Conservation (phyloP, 2,888 invertebrate genomes). For the Drosophila quinaria region DNA sequence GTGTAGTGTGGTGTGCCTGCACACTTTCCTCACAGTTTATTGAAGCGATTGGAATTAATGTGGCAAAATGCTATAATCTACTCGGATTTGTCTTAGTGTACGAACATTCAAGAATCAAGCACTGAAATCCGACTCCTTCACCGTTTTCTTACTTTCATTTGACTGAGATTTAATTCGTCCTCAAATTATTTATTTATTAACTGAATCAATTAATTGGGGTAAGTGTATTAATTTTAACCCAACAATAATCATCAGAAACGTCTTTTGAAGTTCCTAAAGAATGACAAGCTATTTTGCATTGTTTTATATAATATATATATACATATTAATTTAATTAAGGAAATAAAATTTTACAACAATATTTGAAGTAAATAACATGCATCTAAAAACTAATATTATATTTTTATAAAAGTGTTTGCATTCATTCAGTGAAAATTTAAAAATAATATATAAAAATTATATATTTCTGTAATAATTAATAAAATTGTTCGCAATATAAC, state of each 20-base stretch:
- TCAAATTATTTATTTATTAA: neutral
- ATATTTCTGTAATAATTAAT: too few species aligned
- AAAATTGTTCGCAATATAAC: too few species aligned
- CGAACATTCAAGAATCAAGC: constrained; percentile 7
- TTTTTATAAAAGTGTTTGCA: too few species aligned
- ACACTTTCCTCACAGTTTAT: constrained; percentile 65
- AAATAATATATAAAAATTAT: too few species aligned
- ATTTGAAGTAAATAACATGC: too few species aligned
- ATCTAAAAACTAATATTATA: too few species aligned
- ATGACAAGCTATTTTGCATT: too few species aligned
- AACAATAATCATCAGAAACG: neutral
- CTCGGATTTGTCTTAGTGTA: constrained; percentile 71
- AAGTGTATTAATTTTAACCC: neutral
- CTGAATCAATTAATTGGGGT: neutral
- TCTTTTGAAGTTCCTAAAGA: too few species aligned
- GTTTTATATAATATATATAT: too few species aligned
- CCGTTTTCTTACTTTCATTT: neutral
- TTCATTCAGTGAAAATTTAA: too few species aligned
- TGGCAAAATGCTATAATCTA: constrained; percentile 69
- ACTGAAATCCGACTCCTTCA: neutral
- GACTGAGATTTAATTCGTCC: neutral
- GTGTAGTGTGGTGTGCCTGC: constrained; percentile 7
- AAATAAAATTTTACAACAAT: too few species aligned
- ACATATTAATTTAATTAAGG: neutral
- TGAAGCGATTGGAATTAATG: constrained; percentile 64